These are phyloP conservation scores for Paradoxurus hermaphroditus DNA, from an alignment of 2,113 vertebrate genomes.

Conservation along the genomic window DNA sequence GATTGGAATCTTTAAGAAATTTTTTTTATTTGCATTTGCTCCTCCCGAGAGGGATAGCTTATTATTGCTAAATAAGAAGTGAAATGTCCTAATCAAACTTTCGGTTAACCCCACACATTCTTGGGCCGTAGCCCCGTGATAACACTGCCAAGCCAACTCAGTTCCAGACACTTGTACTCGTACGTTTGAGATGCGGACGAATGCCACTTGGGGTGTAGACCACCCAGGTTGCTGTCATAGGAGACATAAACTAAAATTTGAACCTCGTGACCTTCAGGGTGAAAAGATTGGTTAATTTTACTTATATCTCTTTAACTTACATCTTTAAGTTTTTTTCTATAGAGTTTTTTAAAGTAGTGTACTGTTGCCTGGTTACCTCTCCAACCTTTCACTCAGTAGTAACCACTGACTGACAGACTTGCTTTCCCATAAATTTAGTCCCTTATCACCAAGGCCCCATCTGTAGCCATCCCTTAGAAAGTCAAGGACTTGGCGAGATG, in stretches of 20 bases:
- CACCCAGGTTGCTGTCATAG: slow-evolving; percentile 33
- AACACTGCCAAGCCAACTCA: not conserved
- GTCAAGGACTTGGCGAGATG: not conserved
- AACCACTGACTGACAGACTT: not conserved
- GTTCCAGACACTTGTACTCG: not conserved
- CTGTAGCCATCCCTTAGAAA: not conserved
- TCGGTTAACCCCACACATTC: not conserved
- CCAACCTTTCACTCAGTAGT: not conserved
- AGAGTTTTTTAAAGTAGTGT: not conserved
- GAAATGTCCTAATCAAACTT: not conserved
- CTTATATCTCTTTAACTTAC: slow-evolving; percentile 18
- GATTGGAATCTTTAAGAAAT: not conserved
- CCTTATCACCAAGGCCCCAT: not conserved
- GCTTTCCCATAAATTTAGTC: not conserved
- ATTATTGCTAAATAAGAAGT: not conserved
- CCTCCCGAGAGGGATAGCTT: not conserved
- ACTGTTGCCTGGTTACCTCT: not conserved
- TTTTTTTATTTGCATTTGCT: not conserved
- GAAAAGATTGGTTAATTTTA: slow-evolving; percentile 12
- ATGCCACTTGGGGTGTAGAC: not conserved
- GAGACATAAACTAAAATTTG: slow-evolving; percentile 12
- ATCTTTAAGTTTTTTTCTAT: not conserved
- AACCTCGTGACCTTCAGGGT: not conserved
- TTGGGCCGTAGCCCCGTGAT: not conserved
- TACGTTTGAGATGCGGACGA: not conserved